Percentiles rank a stretch among this genome's conserved stretches.
Evolutionary conservation across 2,113 vertebrate species (phyloP).

Genomic region (Ursus arctos): DNA sequence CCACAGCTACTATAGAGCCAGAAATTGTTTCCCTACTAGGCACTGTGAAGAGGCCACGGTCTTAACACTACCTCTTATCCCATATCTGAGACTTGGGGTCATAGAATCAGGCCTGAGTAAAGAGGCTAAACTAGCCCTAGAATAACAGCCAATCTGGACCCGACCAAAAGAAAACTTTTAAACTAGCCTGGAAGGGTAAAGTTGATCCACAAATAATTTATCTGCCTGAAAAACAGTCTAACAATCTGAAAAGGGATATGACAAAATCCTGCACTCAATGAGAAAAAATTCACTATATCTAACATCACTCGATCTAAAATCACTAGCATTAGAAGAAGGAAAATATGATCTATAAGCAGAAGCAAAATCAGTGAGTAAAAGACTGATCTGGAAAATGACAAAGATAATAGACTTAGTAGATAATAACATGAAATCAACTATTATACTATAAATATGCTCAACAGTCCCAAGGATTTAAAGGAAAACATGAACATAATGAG

Average conservation of each 20-base stretch:
- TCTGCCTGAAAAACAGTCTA: background rate
- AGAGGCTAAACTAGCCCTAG: background rate
- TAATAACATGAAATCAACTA: background rate
- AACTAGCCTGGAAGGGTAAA: background rate
- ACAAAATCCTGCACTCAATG: background rate
- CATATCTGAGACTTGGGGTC: background rate
- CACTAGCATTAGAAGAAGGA: background rate
- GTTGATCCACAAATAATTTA: background rate
- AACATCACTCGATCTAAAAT: background rate
- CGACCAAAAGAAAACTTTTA: background rate
- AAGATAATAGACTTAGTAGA: background rate
- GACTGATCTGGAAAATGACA: background rate
- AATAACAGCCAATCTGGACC: background rate
- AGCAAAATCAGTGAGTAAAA: background rate
- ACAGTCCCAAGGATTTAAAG: conserved; percentile 20
- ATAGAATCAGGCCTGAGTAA: background rate
- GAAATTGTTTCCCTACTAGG: background rate
- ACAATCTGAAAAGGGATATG: background rate
- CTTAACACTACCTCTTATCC: background rate
- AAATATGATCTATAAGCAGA: background rate
- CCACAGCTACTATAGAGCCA: background rate
- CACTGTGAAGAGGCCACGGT: background rate
- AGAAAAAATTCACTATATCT: background rate
- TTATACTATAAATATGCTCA: background rate
- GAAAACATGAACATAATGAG: conserved; percentile 25